Conservation (phyloP, 2,888 invertebrate genomes). For the Drosophila neotestacea region DNA sequence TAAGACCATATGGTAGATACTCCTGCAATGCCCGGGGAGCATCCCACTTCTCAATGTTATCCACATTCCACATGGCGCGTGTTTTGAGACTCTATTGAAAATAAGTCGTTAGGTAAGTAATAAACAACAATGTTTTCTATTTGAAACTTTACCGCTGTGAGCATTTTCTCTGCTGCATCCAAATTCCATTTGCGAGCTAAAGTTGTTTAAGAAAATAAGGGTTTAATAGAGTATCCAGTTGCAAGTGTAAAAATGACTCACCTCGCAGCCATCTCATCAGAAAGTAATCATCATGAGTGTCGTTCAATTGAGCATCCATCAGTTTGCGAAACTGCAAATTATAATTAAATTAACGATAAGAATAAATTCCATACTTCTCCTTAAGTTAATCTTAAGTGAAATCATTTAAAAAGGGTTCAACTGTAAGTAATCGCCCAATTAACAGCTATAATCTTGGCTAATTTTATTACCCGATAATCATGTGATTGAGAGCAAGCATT, state of each 20-base stretch:
- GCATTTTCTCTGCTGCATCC: slow-evolving; percentile 96
- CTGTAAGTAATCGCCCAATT: slow-evolving; percentile 3
- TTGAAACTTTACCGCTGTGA: slow-evolving; percentile 89
- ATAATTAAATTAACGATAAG: slow-evolving; percentile 1
- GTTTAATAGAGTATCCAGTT: neutral
- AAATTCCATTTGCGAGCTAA: slow-evolving; percentile 93
- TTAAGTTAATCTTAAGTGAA: slow-evolving; percentile 2
- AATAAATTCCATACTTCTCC: neutral
- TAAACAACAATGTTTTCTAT: slow-evolving; percentile 67
- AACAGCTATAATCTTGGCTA: slow-evolving; percentile 13
- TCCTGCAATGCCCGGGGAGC: slow-evolving; percentile 89
- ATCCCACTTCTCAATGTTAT: slow-evolving; percentile 89
- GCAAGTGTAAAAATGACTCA: slow-evolving; percentile 82
- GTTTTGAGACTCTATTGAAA: slow-evolving; percentile 77
- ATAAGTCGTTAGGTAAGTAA: neutral
- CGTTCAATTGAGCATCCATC: slow-evolving; percentile 89
- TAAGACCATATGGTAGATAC: slow-evolving; percentile 91
- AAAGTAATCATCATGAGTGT: slow-evolving; percentile 92
- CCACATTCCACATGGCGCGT: slow-evolving; percentile 89
- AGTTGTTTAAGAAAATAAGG: neutral
- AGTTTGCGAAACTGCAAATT: slow-evolving; percentile 89
- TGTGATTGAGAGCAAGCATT: neutral
- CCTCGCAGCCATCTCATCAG: slow-evolving; percentile 93
- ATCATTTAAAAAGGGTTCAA: neutral
- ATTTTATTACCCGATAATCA: slow-evolving; percentile 18